Evolutionary conservation across 2,113 vertebrate species (phyloP), one percentile per base, ranked within the genome.

Genomic region (Macquaria australasica): DNA sequence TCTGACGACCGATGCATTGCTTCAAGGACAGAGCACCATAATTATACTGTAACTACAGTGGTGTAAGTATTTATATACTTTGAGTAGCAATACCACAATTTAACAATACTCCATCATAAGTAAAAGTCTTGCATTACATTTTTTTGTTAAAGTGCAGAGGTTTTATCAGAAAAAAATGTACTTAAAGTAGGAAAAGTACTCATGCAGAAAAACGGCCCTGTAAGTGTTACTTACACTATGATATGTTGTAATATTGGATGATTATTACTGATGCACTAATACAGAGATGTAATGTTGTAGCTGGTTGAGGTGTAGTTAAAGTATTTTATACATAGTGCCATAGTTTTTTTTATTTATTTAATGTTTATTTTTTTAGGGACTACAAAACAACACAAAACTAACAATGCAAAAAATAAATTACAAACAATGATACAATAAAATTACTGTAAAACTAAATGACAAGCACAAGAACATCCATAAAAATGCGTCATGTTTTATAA

Each of bases 1-100:
- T 75, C 79, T 15, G 85, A 10, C 18, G 59, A 55, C 6, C 7
- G 59, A n/a, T 1, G 84, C 28, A 68, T 6, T 79, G 64, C 83
- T 14, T 14, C 81, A 50, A 76, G 25, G 31, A 58, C n/a, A n/a
- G 23, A 39, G 25, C 11, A 21, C 16, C 37, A 2, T 43, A 8
- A 41, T 41, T 45, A 20, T 34, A 64, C 11, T 39, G 23, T 20
- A 64, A 53, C 8, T n/a, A 39, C 8, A 8, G 20, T 39, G 21
- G 23, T 6, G 5, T 37, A 59, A 41, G 39, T 73, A 25, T 18
- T 55, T 6, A 39, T 12, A 14, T 14, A 25, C 12, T 68, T 16
- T 15, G 15, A 6, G 20, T 21, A 11, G 34, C 20, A 25, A 48
- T 12, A 9, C 0, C n/a, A 2, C 31, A 10, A 21, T 63, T 23